Percentiles rank a stretch among this genome's conserved stretches.
Evolutionary conservation across 2,113 vertebrate species (phyloP).

Genomic region (Gymnocephalus cernua): DNA sequence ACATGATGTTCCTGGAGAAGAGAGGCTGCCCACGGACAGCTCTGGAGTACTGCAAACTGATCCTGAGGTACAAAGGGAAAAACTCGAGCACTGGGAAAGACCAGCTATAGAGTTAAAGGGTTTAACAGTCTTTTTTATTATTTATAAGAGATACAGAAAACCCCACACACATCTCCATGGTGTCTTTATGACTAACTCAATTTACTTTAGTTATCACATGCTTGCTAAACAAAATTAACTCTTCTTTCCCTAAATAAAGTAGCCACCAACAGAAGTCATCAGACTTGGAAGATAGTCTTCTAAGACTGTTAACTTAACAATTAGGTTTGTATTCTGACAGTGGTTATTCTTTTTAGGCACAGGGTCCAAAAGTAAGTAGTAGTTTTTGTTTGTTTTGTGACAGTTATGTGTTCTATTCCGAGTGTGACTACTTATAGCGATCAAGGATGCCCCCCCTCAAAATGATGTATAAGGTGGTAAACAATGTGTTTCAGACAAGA

Average conservation of each 20-base stretch:
- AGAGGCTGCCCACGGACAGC: constrained; percentile 96
- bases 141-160: not conserved
- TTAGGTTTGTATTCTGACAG: not conserved
- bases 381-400: not conserved
- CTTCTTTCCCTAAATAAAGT: constrained; percentile 20
- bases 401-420: not conserved
- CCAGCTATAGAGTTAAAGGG: not conserved
- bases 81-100: not conserved
- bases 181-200: not conserved
- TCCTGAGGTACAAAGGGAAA: constrained; percentile 87
- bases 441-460: not conserved
- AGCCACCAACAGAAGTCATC: constrained; percentile 28
- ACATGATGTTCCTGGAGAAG: constrained; percentile 96
- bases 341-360: not conserved
- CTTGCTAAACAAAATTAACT: constrained; percentile 17
- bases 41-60: constrained; percentile 96
- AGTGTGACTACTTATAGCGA: not conserved
- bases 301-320: not conserved
- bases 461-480: not conserved
- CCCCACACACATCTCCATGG: not conserved
- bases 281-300: constrained; percentile 12
- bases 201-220: too few relatives aligned
- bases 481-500: constrained; percentile 1
- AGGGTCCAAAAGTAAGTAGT: not conserved
- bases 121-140: not conserved